Evolutionary conservation across 2,888 invertebrate species (phyloP).

Genomic region (Abrostola triplasia): DNA sequence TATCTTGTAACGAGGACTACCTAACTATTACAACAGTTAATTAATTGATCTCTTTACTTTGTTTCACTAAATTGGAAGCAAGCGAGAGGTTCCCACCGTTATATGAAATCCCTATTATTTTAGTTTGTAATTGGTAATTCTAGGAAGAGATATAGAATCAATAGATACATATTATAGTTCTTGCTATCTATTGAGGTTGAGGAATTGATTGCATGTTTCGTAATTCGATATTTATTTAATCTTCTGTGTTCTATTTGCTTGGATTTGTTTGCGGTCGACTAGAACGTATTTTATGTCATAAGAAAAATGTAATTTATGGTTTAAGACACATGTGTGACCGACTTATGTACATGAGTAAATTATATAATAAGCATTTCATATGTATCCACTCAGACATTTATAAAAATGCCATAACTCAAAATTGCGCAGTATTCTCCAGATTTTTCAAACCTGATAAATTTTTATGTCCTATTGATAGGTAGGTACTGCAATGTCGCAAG

Average conservation of each 20-base stretch:
- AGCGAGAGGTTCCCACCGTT: constrained; percentile 30
- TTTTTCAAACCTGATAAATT: constrained; percentile 33
- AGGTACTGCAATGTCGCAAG: constrained; percentile 30
- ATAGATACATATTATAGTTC: constrained; percentile 17
- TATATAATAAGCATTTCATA: too few species aligned
- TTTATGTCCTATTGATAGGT: constrained; percentile 39
- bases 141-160: constrained; percentile 17
- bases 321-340: too few species aligned
- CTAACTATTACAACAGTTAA: constrained; percentile 41
- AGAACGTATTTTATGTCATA: too few species aligned
- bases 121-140: constrained; percentile 34
- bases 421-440: background rate
- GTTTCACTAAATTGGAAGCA: constrained; percentile 39
- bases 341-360: too few species aligned
- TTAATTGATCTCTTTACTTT: constrained; percentile 51
- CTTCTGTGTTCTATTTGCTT: too few species aligned
- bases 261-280: too few species aligned
- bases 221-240: background rate
- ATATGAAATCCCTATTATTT: constrained; percentile 32
- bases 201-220: constrained; percentile 5
- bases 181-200: constrained; percentile 6
- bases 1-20: constrained; percentile 29
- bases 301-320: too few species aligned
- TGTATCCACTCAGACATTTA: too few species aligned
- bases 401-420: too few species aligned